phyloP scores from a whole-genome alignment of 2,113 vertebrate genomes.

The Campylomormyrus numenius region DNA sequence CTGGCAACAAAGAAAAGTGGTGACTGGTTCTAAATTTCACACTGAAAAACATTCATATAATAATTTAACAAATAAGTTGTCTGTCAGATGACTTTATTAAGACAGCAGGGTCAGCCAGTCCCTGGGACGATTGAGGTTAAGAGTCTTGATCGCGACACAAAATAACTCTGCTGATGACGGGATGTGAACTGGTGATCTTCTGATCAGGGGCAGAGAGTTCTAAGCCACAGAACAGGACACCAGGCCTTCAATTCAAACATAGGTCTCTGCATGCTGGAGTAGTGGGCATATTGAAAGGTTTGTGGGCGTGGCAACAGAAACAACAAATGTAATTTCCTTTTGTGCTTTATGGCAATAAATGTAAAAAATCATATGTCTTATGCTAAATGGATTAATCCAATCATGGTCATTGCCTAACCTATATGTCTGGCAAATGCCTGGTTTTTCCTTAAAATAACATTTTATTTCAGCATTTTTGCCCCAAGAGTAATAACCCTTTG shows the following conservation, averaged over 20 bases:
- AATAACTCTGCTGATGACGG: neutral
- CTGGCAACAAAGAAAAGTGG: slow-evolving; percentile 49
- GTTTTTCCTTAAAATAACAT: no score
- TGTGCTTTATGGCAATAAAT: neutral
- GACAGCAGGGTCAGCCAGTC: neutral
- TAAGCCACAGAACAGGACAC: neutral
- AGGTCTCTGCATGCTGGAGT: neutral
- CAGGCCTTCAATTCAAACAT: neutral
- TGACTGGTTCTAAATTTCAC: slow-evolving; percentile 25
- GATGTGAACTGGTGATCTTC: neutral
- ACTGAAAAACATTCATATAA: neutral
- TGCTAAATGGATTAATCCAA: neutral
- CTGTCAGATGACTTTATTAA: neutral
- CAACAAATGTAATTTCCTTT: neutral
- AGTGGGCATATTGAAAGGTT: neutral
- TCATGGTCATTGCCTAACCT: no score
- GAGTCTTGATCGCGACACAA: neutral
- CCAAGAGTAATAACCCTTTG: no score
- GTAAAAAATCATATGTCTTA: neutral
- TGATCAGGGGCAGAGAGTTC: neutral
- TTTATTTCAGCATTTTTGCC: no score
- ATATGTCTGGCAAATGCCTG: no score
- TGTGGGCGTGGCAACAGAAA: neutral
- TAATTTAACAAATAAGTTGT: neutral
- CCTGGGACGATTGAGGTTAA: neutral